These are phyloP conservation scores for Microchirus variegatus DNA, from an alignment of 2,797 vertebrate genomes.

Conservation along the genomic window DNA sequence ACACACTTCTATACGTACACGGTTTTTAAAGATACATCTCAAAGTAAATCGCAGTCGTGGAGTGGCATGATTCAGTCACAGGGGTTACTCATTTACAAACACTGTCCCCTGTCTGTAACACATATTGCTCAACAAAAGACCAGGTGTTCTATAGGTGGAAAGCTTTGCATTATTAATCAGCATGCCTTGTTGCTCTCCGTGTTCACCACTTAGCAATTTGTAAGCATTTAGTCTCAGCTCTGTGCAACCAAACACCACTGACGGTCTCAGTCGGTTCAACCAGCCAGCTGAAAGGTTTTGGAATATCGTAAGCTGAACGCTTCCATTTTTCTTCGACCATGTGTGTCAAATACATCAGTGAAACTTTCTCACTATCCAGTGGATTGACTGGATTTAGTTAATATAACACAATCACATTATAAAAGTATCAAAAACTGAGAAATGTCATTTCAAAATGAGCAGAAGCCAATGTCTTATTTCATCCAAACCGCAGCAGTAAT, in stretches of 20 bases:
- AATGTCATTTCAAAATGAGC: too few relatives aligned
- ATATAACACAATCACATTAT: too few relatives aligned
- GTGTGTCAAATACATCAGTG: not conserved
- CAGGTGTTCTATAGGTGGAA: conserved; percentile 63
- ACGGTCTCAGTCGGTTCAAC: conserved; percentile 37
- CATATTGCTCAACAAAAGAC: conserved; percentile 15
- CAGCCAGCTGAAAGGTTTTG: conserved; percentile 23
- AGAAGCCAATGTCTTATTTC: too few relatives aligned
- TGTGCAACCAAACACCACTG: conserved; percentile 65
- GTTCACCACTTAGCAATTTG: conserved; percentile 71
- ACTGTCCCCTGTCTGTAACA: conserved; percentile 6
- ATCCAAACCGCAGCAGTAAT: too few relatives aligned
- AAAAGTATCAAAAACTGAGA: too few relatives aligned
- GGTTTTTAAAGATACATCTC: not conserved
- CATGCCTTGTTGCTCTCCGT: conserved; percentile 47
- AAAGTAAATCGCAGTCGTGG: not conserved
- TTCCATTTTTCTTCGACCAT: conserved; percentile 6
- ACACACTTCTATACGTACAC: not conserved
- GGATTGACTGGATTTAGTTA: too few relatives aligned
- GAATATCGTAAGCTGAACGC: conserved; percentile 2
- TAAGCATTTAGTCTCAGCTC: conserved; percentile 66
- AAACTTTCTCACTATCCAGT: too few relatives aligned
- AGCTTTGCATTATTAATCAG: conserved; percentile 72
- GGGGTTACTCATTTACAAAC: not conserved
- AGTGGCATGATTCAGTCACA: not conserved